Evolutionary conservation across 2,888 invertebrate genomes (phyloP).

Genomic region (Eupithecia subumbrata): DNA sequence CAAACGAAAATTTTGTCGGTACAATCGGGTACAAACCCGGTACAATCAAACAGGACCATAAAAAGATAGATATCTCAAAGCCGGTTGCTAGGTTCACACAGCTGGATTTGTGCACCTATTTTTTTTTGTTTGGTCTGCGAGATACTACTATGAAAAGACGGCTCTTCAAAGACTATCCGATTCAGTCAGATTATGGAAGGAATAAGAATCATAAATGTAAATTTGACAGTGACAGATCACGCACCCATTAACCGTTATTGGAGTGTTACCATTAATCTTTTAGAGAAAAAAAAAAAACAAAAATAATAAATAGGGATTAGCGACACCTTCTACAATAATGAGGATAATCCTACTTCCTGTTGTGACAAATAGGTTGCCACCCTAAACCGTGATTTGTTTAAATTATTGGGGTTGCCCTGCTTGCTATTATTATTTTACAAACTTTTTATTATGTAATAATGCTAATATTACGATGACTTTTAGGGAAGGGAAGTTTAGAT

Average conservation of each 20-base stretch:
- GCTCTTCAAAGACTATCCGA: background rate
- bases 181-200: background rate
- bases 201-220: background rate
- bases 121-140: background rate
- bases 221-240: conserved; percentile 22
- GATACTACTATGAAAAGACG: background rate
- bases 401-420: conserved; percentile 52
- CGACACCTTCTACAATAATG: conserved; percentile 66
- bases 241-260: conserved; percentile 20
- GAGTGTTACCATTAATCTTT: conserved; percentile 15
- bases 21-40: too few relatives aligned
- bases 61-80: too few relatives aligned
- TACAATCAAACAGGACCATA: too few relatives aligned
- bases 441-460: conserved; percentile 39
- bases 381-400: conserved; percentile 53
- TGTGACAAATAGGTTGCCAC: conserved; percentile 66
- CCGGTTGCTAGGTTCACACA: too few relatives aligned
- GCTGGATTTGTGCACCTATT: background rate
- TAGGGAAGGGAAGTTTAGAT: conserved; percentile 31
- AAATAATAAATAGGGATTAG: conserved; percentile 61
- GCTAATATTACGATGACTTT: conserved; percentile 39
- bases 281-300: conserved; percentile 29
- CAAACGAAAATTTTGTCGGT: too few relatives aligned
- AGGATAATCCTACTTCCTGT: conserved; percentile 69
- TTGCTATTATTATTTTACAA: conserved; percentile 39